Base-by-base conservation (phyloP, 2,888 invertebrate species). In the Epinotia nisella region DNA sequence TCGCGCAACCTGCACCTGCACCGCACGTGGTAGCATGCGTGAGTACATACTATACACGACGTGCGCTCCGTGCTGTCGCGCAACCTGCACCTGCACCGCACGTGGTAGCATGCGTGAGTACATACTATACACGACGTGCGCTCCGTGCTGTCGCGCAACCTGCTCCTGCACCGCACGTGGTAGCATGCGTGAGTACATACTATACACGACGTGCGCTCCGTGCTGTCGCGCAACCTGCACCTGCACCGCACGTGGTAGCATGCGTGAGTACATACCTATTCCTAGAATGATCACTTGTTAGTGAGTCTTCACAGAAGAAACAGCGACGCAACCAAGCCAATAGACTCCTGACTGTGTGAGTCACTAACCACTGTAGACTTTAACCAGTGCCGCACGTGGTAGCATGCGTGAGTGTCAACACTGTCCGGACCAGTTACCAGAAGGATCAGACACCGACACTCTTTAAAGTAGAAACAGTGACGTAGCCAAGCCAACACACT, bases 21-120 rank as follows among this genome's bases (percentile, higher is more conserved):
- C 94, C 96, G 97, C 85, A 96, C 97, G 84, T 98, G 97, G 97
- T 98, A 97, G 11, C 60, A 39, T 13, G 15, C 3, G 15, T 97
- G 45, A 49, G 15, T 49, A n/a, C 93, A 97, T 97, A 29, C 29
- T 29, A 99, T 80, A 92, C 96, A 98, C 94, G 99, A 99, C 94
- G 99, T 99, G 79, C 96, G 99, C 84, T 99, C 99, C 78, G 99
- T 99, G 87, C 96, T 97, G 77, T 97, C 97, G 82, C 95, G 98
- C 87, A 98, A 98, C 94, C 95, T 98, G 90, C 98, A 98, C 94
- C 96, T 24, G 21, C 21, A 24, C 21, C 21, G 97, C 85, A 96
- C 97, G 83, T 98, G 97, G 97, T 97, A 97, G 96, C 82, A 75
- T 51, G 64, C 17, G 79, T 78, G 61, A 72, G 73, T 67, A 99